Conservation (phyloP, 2,797 vertebrate genomes). For the Hypotaenidia okinawae region DNA sequence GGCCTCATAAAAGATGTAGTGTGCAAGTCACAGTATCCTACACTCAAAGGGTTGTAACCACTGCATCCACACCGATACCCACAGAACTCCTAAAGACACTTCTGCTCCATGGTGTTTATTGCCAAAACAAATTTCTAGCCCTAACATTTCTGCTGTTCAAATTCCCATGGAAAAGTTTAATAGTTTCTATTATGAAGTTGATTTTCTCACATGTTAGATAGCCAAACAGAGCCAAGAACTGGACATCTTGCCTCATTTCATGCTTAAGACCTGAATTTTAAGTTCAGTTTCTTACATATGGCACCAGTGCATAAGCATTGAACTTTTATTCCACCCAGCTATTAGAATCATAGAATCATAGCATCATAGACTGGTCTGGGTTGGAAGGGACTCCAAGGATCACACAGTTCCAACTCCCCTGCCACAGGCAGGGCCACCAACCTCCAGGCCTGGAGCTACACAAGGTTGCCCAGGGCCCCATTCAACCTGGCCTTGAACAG, state of each 20-base stretch:
- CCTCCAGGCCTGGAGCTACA: too few species aligned
- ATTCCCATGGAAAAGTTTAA: slow-evolving; percentile 56
- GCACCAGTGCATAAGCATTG: background rate
- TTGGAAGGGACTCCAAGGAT: too few species aligned
- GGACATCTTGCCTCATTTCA: background rate
- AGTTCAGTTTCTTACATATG: background rate
- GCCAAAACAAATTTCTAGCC: slow-evolving; percentile 47
- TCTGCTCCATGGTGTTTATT: background rate
- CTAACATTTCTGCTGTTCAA: slow-evolving; percentile 22
- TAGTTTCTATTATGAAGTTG: background rate
- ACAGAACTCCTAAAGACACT: slow-evolving; percentile 21
- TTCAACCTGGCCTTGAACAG: too few species aligned
- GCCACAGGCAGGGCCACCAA: too few species aligned
- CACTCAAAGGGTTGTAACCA: slow-evolving; percentile 12
- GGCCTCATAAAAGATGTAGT: slow-evolving; percentile 38
- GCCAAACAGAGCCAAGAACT: background rate
- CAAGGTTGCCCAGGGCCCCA: too few species aligned
- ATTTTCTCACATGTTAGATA: slow-evolving; percentile 11
- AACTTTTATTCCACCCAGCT: background rate
- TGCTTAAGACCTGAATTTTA: background rate
- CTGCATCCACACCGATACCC: background rate
- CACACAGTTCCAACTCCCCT: too few species aligned
- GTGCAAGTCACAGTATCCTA: slow-evolving; percentile 33
- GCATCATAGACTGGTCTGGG: too few species aligned
- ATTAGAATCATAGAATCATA: background rate